A percentile compares a stretch with the other conserved stretches of the same genome.
Evolutionary conservation across 1,140 invertebrate species (phyloP).

Genomic region (Brachionus plicatilis): DNA sequence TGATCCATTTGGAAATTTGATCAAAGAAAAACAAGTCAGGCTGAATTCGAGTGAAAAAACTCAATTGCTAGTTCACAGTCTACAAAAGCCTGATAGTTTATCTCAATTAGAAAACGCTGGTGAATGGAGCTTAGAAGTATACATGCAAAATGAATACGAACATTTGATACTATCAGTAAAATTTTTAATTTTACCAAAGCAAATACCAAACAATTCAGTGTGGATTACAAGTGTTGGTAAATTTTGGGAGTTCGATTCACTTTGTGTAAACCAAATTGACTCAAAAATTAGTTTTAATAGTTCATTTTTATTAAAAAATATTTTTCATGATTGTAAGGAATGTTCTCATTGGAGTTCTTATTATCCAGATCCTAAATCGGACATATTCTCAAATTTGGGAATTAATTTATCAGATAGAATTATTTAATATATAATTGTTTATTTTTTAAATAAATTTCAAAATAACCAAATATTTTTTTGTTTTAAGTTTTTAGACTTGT

Average conservation of each 20-base stretch:
- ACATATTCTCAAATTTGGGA: not conserved
- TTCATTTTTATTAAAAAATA: not conserved
- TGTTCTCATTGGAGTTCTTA: conserved; percentile 11
- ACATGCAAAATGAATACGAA: not conserved
- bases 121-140: not conserved
- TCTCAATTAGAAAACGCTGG: not conserved
- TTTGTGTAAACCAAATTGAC: not conserved
- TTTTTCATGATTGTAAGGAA: not conserved
- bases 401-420: conserved; percentile 1
- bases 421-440: not conserved
- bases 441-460: not conserved
- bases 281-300: not conserved
- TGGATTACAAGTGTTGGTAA: not conserved
- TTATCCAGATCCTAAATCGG: conserved; percentile 20
- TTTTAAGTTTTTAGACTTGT: too few relatives aligned
- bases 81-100: not conserved
- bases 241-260: not conserved
- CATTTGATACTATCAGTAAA: not conserved
- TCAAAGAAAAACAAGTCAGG: not conserved
- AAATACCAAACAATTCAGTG: not conserved
- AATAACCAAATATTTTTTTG: too few relatives aligned
- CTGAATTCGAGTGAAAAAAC: not conserved
- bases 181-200: not conserved
- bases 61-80: not conserved
- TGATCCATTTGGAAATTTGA: not conserved